Conservation (phyloP, 1,140 invertebrate species). For the Drosophila grimshawi region DNA sequence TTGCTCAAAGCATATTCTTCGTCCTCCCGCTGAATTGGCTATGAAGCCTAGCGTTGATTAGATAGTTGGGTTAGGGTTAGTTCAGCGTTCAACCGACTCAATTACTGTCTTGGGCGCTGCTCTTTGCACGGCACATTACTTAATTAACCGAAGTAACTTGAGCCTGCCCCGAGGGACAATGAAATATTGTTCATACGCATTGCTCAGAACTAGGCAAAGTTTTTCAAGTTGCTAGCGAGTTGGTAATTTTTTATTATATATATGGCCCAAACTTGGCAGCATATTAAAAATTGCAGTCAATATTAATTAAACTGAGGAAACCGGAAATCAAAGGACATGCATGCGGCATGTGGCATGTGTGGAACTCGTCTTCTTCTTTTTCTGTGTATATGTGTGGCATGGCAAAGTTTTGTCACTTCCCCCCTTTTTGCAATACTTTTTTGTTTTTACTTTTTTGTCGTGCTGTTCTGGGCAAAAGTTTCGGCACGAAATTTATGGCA, state of each 20-base stretch:
- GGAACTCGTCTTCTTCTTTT: constrained; percentile 5
- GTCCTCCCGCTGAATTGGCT: background rate
- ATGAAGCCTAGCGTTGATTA: constrained; percentile 49
- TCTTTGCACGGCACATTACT: constrained; percentile 16
- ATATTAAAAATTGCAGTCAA: constrained; percentile 46
- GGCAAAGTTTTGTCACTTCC: constrained; percentile 36
- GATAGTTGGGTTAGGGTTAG: constrained; percentile 29
- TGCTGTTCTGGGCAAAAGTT: constrained; percentile 37
- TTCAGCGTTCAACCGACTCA: constrained; percentile 39
- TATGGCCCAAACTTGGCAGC: constrained; percentile 5
- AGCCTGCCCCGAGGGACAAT: background rate
- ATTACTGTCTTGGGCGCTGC: constrained; percentile 30
- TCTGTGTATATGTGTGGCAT: constrained; percentile 40
- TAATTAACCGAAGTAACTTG: constrained; percentile 34
- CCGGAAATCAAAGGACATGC: constrained; percentile 18
- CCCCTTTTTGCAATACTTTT: background rate
- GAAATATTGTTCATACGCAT: constrained; percentile 34
- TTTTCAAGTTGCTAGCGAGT: constrained; percentile 7
- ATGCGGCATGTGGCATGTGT: constrained; percentile 17
- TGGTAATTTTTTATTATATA: constrained; percentile 27
- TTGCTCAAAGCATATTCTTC: constrained; percentile 48
- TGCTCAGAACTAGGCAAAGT: background rate
- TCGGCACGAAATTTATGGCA: constrained; percentile 60
- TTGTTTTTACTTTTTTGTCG: constrained; percentile 19
- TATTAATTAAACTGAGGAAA: constrained; percentile 68